Conservation (phyloP, 2,797 vertebrate genomes). For the Urophycis tenuis region DNA sequence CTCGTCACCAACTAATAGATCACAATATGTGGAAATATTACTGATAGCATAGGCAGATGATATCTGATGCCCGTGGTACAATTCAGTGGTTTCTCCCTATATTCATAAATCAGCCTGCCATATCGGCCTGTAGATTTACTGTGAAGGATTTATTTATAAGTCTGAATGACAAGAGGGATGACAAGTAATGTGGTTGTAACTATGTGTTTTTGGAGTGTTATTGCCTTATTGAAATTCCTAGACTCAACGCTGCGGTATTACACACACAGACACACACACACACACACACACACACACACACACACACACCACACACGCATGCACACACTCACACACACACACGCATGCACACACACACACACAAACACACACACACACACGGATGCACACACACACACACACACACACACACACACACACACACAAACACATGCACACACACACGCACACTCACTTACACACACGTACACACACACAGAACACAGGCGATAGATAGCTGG, state of each 20-base stretch:
- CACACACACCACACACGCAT: background rate
- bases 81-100: conserved; percentile 15
- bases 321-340: background rate
- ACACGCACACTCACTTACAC: too few relatives aligned
- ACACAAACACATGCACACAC: too few relatives aligned
- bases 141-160: conserved; percentile 18
- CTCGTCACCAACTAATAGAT: background rate
- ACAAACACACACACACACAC: too few relatives aligned
- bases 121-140: conserved; percentile 30
- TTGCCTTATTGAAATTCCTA: conserved; percentile 8
- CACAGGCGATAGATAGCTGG: background rate
- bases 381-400: too few relatives aligned
- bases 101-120: conserved; percentile 22
- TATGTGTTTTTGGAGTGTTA: conserved; percentile 18
- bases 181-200: conserved; percentile 14
- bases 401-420: too few relatives aligned
- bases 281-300: background rate
- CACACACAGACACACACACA: background rate
- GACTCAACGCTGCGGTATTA: background rate
- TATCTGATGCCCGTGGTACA: conserved; percentile 12
- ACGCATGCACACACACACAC: too few relatives aligned
- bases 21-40: conserved; percentile 18
- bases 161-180: conserved; percentile 16
- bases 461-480: too few relatives aligned
- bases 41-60: conserved; percentile 22